Percentiles rank a stretch among this genome's conserved stretches.
Conservation (phyloP, 2,888 invertebrate genomes). For the Himalopsyche japonica region DNA sequence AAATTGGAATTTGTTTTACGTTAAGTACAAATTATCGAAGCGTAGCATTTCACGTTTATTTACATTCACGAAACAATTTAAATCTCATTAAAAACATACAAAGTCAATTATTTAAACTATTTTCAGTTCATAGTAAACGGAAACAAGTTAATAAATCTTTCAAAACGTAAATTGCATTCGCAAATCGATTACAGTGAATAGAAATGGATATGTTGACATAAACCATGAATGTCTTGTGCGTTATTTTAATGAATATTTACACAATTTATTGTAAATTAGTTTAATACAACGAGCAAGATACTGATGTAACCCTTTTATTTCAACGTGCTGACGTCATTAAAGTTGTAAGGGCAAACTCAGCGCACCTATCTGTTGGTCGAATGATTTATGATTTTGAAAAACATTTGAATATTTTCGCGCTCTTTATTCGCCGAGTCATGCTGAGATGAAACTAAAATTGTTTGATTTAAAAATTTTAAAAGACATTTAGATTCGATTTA, state of each 20-base stretch:
- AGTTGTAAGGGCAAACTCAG: not conserved
- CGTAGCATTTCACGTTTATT: not conserved
- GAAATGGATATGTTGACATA: not conserved
- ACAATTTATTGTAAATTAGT: not conserved
- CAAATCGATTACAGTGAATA: not conserved
- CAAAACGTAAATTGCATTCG: not conserved
- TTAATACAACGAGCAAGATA: not conserved
- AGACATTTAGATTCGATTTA: not conserved
- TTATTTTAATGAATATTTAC: not conserved
- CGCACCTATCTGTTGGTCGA: not conserved
- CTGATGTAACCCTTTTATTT: not conserved
- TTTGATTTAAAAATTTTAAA: not conserved
- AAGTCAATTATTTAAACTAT: not conserved
- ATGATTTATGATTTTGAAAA: not conserved
- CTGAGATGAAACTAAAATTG: not conserved
- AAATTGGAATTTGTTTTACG: too few species aligned
- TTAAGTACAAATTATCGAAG: too few species aligned
- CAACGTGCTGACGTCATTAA: not conserved
- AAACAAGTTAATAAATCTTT: not conserved
- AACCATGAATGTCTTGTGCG: not conserved
- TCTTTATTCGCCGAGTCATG: not conserved
- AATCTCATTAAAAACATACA: not conserved
- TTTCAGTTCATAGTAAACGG: not conserved
- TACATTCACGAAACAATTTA: not conserved
- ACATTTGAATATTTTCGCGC: not conserved